Percentiles rank a stretch among this genome's conserved stretches.
Evolutionary conservation across 2,888 invertebrate species (phyloP).

Genomic region (Mechanitis mazaeus): DNA sequence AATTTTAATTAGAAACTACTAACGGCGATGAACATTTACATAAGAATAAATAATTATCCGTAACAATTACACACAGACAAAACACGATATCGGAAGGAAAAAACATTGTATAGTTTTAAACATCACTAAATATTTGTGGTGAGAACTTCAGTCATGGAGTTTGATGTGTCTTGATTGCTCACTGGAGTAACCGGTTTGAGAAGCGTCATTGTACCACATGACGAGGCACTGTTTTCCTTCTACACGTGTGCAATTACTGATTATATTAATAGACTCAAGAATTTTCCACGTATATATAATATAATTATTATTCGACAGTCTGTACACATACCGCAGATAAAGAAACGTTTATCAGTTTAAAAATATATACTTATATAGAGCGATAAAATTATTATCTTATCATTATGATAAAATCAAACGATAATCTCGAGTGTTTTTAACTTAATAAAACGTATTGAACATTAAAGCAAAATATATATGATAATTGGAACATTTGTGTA

Average conservation of each 20-base stretch:
- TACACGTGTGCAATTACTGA: constrained; percentile 6
- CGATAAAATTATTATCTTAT: constrained; percentile 1
- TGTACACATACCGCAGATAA: not conserved
- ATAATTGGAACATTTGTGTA: no score
- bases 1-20: constrained; percentile 68
- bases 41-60: constrained; percentile 69
- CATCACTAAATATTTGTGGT: not conserved
- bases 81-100: constrained; percentile 30
- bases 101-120: not conserved
- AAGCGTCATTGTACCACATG: constrained; percentile 27
- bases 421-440: constrained; percentile 29
- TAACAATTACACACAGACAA: constrained; percentile 57
- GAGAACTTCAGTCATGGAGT: not conserved
- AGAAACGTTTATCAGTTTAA: not conserved
- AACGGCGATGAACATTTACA: constrained; percentile 63
- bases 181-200: not conserved
- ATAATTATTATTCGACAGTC: not conserved
- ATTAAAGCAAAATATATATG: no score
- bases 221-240: constrained; percentile 24
- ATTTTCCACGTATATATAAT: constrained; percentile 2
- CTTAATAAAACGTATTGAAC: constrained; percentile 38
- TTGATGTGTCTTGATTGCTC: not conserved
- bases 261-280: constrained; percentile 4
- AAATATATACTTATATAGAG: not conserved
- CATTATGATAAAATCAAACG: not conserved